A percentile compares a stretch with the other conserved stretches of the same genome.
phyloP scores from a whole-genome alignment of 2,113 vertebrate species.

The Megaceryle maxima region DNA sequence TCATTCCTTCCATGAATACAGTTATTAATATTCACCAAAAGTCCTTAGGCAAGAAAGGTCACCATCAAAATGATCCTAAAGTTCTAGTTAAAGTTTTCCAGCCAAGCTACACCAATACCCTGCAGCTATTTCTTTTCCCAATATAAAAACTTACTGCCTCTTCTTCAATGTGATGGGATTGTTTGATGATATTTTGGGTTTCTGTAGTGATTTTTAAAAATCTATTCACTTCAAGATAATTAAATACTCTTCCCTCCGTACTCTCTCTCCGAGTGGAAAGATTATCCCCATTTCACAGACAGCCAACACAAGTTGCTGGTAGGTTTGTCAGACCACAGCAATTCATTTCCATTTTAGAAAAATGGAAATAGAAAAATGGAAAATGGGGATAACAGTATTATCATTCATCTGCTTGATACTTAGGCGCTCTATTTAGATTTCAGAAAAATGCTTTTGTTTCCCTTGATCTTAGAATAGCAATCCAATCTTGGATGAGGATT shows the following conservation, averaged over 20 bases:
- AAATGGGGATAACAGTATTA: neutral
- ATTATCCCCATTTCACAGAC: neutral
- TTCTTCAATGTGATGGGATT: neutral
- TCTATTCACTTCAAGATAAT: neutral
- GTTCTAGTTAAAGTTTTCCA: neutral
- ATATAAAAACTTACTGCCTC: neutral
- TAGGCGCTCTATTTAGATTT: neutral
- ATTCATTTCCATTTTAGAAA: neutral
- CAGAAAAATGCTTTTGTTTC: slow-evolving; percentile 3
- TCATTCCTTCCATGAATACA: neutral
- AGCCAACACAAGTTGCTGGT: neutral
- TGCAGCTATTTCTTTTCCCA: neutral
- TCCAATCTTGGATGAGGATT: neutral
- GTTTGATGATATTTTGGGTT: neutral
- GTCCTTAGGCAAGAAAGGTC: neutral
- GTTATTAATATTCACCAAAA: neutral
- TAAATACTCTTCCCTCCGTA: neutral
- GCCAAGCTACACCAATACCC: neutral
- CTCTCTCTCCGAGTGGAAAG: neutral
- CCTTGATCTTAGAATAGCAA: neutral
- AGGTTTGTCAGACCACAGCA: neutral
- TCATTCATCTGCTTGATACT: neutral
- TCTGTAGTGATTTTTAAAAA: neutral
- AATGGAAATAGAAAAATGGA: neutral
- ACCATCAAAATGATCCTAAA: neutral